Conservation (phyloP, 1,140 invertebrate genomes). For the Aethina tumida region DNA sequence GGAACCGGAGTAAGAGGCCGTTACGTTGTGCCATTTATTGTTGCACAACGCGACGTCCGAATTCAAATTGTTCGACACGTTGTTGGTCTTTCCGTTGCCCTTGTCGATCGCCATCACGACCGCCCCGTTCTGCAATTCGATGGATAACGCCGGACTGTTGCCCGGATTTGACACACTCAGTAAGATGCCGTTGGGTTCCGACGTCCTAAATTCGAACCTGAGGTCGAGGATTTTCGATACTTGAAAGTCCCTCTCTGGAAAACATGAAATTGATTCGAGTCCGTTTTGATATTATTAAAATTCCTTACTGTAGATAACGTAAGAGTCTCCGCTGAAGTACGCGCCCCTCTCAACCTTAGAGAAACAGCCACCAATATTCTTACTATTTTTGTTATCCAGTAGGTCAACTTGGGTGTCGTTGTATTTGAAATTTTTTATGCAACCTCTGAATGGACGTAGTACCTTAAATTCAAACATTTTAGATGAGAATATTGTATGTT, state of each 20-base stretch:
- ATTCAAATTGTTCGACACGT: slow-evolving; percentile 48
- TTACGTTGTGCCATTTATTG: slow-evolving; percentile 77
- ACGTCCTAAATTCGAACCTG: slow-evolving; percentile 74
- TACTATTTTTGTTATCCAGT: slow-evolving; percentile 47
- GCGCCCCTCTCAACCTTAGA: slow-evolving; percentile 74
- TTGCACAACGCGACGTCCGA: slow-evolving; percentile 65
- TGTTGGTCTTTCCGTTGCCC: slow-evolving; percentile 48
- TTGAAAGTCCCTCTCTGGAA: slow-evolving; percentile 59
- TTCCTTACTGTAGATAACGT: slow-evolving; percentile 67
- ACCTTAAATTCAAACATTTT: slow-evolving; percentile 42
- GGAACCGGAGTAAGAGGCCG: slow-evolving; percentile 59
- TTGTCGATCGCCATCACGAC: slow-evolving; percentile 62
- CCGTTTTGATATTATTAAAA: background rate
- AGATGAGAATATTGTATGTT: background rate
- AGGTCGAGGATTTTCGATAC: slow-evolving; percentile 60
- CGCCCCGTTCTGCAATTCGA: slow-evolving; percentile 69
- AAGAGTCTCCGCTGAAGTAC: slow-evolving; percentile 76
- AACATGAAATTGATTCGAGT: slow-evolving; percentile 3
- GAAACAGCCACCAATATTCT: slow-evolving; percentile 78
- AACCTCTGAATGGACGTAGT: slow-evolving; percentile 72
- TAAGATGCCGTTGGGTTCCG: slow-evolving; percentile 69
- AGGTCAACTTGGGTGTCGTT: slow-evolving; percentile 69
- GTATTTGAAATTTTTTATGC: slow-evolving; percentile 63
- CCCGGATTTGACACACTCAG: slow-evolving; percentile 56
- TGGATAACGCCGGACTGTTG: slow-evolving; percentile 55